These are phyloP conservation scores for Empis stercorea DNA, from an alignment of 2,888 invertebrate genomes.

Conservation along the genomic window DNA sequence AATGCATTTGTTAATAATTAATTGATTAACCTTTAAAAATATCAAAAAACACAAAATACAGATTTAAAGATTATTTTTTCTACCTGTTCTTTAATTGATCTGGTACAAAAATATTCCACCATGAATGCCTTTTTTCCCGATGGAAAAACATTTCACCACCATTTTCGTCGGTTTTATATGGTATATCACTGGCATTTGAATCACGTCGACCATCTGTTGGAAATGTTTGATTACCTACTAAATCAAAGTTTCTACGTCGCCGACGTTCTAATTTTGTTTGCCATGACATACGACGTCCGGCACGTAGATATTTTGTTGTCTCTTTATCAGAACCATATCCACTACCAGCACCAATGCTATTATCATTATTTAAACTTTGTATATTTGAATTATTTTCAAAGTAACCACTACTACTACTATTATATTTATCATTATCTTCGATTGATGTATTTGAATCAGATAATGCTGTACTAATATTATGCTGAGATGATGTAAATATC, in stretches of 20 bases:
- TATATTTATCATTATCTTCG: conserved; percentile 17
- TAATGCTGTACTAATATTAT: not conserved
- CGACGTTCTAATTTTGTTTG: conserved; percentile 35
- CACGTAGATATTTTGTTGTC: conserved; percentile 25
- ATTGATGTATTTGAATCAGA: not conserved
- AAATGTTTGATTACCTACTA: conserved; percentile 22
- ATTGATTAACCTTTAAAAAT: too few relatives aligned
- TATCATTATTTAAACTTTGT: conserved; percentile 13
- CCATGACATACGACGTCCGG: conserved; percentile 33
- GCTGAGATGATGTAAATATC: conserved; percentile 20
- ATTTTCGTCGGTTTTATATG: conserved; percentile 1
- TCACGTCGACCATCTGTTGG: conserved; percentile 14
- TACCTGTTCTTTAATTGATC: conserved; percentile 61
- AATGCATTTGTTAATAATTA: too few relatives aligned
- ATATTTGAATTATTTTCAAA: conserved; percentile 27
- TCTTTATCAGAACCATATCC: too few relatives aligned
- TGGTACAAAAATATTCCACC: conserved; percentile 82
- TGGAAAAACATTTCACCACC: conserved; percentile 22
- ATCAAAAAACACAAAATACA: too few relatives aligned
- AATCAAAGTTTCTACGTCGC: conserved; percentile 32
- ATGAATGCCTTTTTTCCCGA: conserved; percentile 61
- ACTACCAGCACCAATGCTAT: not conserved
- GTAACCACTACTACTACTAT: conserved; percentile 16
- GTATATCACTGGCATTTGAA: not conserved
- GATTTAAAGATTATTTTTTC: conserved; percentile 12